Evolutionary conservation across 2,888 invertebrate species (phyloP).

Genomic region (Chrysolina haemoptera): DNA sequence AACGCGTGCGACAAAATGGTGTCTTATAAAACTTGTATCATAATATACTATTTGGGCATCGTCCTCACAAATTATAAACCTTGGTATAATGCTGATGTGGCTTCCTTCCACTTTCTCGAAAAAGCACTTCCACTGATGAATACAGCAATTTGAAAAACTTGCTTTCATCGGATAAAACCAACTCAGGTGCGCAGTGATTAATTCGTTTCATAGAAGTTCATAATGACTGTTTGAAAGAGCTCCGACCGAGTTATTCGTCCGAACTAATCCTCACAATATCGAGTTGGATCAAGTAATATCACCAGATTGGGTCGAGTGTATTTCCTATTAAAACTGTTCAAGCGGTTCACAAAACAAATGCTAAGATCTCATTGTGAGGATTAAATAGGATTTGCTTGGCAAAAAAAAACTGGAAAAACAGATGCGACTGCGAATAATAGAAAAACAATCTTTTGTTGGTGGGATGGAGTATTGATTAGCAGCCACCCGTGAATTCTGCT

Average conservation of each 20-base stretch:
- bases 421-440: slow-evolving; percentile 29
- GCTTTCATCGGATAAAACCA: neutral
- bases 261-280: neutral
- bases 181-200: neutral
- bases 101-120: too few species aligned
- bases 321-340: slow-evolving; percentile 21
- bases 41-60: too few species aligned
- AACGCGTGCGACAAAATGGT: too few species aligned
- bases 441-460: slow-evolving; percentile 27
- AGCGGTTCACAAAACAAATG: slow-evolving; percentile 10
- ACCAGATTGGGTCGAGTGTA: neutral
- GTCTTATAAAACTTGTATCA: too few species aligned
- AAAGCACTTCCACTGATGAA: neutral
- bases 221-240: neutral
- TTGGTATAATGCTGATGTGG: too few species aligned
- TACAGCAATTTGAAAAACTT: neutral
- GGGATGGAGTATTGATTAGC: slow-evolving; percentile 9
- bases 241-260: neutral
- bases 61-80: too few species aligned
- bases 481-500: slow-evolving; percentile 25
- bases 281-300: neutral
- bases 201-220: neutral
- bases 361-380: slow-evolving; percentile 20
- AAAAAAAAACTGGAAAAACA: slow-evolving; percentile 26
- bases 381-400: slow-evolving; percentile 15